A percentile compares a stretch with the other conserved stretches of the same genome.
Conservation (phyloP, 2,797 vertebrate genomes). For the Gadopsis marmoratus region DNA sequence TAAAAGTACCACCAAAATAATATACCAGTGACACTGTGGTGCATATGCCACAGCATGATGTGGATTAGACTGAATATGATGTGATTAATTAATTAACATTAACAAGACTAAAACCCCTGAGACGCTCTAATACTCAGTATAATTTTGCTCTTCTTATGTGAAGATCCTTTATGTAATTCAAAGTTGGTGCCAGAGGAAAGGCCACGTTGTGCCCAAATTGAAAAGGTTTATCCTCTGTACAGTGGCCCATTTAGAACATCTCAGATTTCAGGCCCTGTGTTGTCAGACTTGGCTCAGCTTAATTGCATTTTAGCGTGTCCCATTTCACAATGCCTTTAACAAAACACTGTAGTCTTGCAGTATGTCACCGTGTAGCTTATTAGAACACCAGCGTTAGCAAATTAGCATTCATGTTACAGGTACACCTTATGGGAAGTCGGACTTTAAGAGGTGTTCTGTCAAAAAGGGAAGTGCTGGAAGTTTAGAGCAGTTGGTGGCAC, state of each 20-base stretch:
- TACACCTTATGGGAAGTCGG: background rate
- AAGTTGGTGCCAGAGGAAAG: background rate
- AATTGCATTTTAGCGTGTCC: background rate
- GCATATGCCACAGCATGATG: conserved; percentile 16
- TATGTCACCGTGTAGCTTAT: background rate
- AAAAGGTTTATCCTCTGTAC: background rate
- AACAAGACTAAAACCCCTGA: conserved; percentile 9
- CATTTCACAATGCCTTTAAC: background rate
- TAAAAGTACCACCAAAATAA: background rate
- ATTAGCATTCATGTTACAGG: background rate
- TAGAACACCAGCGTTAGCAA: background rate
- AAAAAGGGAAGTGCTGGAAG: background rate
- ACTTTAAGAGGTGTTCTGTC: background rate
- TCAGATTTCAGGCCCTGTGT: background rate
- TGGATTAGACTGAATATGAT: conserved; percentile 36
- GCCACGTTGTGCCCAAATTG: background rate
- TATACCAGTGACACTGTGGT: background rate
- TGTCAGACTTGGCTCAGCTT: background rate
- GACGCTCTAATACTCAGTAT: background rate
- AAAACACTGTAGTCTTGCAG: background rate
- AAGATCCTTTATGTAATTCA: background rate
- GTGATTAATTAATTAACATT: conserved; percentile 39
- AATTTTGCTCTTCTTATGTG: background rate
- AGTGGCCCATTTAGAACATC: background rate
- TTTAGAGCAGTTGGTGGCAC: background rate